Evolutionary conservation across 1,140 invertebrate species (phyloP).

Genomic region (Thaumatotibia leucotreta): DNA sequence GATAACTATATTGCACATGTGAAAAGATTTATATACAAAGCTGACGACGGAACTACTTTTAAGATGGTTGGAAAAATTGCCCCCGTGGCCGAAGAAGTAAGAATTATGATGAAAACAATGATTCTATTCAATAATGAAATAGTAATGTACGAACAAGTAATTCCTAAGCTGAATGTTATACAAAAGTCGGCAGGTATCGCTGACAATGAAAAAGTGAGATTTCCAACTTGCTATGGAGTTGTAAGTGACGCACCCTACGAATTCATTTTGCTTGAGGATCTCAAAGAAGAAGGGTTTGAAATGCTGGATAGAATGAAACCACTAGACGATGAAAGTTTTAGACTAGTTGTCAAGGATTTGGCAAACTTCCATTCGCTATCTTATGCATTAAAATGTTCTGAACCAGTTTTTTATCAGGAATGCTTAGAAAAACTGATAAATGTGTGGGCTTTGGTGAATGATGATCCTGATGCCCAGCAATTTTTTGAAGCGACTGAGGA

Average conservation of each 20-base stretch:
- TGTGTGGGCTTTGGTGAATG: background rate
- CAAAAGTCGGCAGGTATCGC: background rate
- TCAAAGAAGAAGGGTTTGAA: slow-evolving; percentile 53
- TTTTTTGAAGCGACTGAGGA: background rate
- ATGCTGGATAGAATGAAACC: slow-evolving; percentile 56
- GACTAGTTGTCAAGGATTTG: slow-evolving; percentile 20
- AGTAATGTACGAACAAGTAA: background rate
- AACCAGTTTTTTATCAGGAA: slow-evolving; percentile 19
- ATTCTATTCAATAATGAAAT: no score
- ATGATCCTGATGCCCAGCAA: background rate
- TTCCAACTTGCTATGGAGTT: slow-evolving; percentile 33
- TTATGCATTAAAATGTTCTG: slow-evolving; percentile 19
- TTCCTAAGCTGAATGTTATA: background rate
- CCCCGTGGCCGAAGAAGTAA: background rate
- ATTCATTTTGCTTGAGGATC: slow-evolving; percentile 71
- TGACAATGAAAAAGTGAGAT: background rate
- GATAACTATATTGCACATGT: slow-evolving; percentile 22
- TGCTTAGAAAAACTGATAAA: slow-evolving; percentile 18
- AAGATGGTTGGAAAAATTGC: slow-evolving; percentile 25
- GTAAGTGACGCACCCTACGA: slow-evolving; percentile 44
- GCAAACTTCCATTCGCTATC: slow-evolving; percentile 28
- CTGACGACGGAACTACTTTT: slow-evolving; percentile 11
- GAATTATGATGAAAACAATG: background rate
- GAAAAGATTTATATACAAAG: slow-evolving; percentile 21
- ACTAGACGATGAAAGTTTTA: background rate